Evolutionary conservation across 1,140 invertebrate species (phyloP), one percentile per base, ranked within the genome.

Genomic region (Drosophila carrolli): DNA sequence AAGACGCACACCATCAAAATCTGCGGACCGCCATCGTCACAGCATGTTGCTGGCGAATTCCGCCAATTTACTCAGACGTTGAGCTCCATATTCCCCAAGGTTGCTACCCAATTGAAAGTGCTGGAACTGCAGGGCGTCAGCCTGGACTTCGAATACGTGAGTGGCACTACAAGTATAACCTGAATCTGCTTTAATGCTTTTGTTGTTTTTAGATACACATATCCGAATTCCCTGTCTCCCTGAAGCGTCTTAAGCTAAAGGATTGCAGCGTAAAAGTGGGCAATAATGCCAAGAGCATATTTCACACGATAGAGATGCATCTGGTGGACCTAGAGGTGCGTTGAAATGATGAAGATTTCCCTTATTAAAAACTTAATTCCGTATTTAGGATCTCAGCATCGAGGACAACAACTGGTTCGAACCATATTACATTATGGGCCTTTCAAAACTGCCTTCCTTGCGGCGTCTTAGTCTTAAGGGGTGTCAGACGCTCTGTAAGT

Each of bases 351-450:
- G 23, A 8, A 5, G 13, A 62, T 58, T 37, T 0, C 14, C 0
- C 7, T 37, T 23, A 0, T 23, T 16, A 7, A 50, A 9, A 1
- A 27, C 43, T 11, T n/a, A 7, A 11, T 41, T 58, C 50, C 5
- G 2, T 8, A 4, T 11, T 7, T 79, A 95, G 94, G 93, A 94
- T 47, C 88, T 96, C 38, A 94, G 95, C 79, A 92, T 96, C 29
- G 95, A 94, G 38, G 93, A 95, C 65, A 96, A 95, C 82, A 91
- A 93, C n/a, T 96, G 96, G 96, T 93, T 96, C 75, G 94, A 95
- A 53, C 94, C 95, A 0, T 95, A 96, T 76, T 94, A 95, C 11
- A 91, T 96, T 8, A 92, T 97, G 88, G 94, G 95, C 23, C 93
- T 96, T 1, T 96, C 95, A 82, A 96, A 96, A 93, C 91, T 96